Percentiles rank a stretch among this genome's conserved stretches.
Evolutionary conservation across 2,113 vertebrate genomes (phyloP).

Genomic region (Silurus meridionalis): DNA sequence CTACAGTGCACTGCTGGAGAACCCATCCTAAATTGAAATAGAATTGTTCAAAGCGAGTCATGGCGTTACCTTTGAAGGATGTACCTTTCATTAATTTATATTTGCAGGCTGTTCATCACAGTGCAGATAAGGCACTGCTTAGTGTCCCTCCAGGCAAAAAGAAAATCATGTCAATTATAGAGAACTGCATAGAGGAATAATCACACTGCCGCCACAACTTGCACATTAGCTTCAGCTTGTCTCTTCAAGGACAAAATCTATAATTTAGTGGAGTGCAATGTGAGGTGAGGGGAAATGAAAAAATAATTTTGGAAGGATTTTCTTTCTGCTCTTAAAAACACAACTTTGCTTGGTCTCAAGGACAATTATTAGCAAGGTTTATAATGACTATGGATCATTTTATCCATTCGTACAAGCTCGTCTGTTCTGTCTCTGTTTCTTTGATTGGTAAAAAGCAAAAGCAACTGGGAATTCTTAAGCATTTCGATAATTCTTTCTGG

Average conservation of each 20-base stretch:
- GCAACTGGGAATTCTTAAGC: background rate
- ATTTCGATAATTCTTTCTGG: background rate
- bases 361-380: conserved; percentile 52
- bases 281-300: conserved; percentile 55
- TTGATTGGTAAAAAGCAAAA: background rate
- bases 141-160: conserved; percentile 42
- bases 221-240: conserved; percentile 56
- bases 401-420: background rate
- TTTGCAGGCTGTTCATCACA: conserved; percentile 36
- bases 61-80: conserved; percentile 54
- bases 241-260: conserved; percentile 64
- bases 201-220: conserved; percentile 46
- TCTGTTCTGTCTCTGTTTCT: background rate
- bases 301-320: conserved; percentile 55
- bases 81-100: conserved; percentile 59
- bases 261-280: conserved; percentile 60
- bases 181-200: conserved; percentile 52
- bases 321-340: conserved; percentile 48
- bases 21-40: conserved; percentile 39
- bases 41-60: conserved; percentile 45
- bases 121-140: conserved; percentile 38
- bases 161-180: conserved; percentile 60
- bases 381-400: conserved; percentile 26
- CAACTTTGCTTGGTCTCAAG: conserved; percentile 51
- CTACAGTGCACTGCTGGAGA: background rate